phyloP scores from a whole-genome alignment of 2,113 vertebrate genomes.

The Dasypus novemcinctus region DNA sequence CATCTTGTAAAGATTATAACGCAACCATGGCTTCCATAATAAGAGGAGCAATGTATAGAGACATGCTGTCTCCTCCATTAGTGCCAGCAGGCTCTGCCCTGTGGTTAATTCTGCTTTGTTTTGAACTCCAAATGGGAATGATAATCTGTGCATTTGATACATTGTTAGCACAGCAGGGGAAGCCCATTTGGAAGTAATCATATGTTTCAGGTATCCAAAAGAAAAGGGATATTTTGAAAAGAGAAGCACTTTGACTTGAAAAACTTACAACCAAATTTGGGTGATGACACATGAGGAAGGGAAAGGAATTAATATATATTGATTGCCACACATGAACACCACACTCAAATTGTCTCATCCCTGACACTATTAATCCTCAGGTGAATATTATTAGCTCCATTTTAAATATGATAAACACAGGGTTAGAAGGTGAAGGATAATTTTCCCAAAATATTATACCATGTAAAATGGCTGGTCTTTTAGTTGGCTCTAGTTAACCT shows the following conservation, averaged over 20 bases:
- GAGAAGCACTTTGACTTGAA: conserved; percentile 58
- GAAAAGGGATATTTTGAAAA: conserved; percentile 56
- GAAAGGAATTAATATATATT: not conserved
- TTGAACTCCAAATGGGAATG: conserved; percentile 49
- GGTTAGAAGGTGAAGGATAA: not conserved
- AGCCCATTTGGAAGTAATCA: conserved; percentile 57
- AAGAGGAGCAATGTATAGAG: not conserved
- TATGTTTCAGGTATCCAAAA: conserved; percentile 54
- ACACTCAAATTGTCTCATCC: not conserved
- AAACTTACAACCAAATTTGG: conserved; percentile 18
- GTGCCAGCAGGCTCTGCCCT: not conserved
- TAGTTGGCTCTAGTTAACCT: not conserved
- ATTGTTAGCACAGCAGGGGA: conserved; percentile 62
- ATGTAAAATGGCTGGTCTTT: not conserved
- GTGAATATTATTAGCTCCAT: not conserved
- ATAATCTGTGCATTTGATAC: not conserved
- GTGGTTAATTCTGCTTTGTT: conserved; percentile 68
- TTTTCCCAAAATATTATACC: not conserved
- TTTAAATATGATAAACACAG: not conserved
- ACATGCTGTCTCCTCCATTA: conserved; percentile 43
- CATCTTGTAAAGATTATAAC: conserved; percentile 6
- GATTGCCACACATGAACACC: not conserved
- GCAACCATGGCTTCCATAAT: not conserved
- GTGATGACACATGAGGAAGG: not conserved
- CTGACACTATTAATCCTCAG: not conserved